A percentile compares a stretch with the other conserved stretches of the same genome.
Evolutionary conservation across 1,140 invertebrate genomes (phyloP).

Genomic region (Solenopsis invicta): DNA sequence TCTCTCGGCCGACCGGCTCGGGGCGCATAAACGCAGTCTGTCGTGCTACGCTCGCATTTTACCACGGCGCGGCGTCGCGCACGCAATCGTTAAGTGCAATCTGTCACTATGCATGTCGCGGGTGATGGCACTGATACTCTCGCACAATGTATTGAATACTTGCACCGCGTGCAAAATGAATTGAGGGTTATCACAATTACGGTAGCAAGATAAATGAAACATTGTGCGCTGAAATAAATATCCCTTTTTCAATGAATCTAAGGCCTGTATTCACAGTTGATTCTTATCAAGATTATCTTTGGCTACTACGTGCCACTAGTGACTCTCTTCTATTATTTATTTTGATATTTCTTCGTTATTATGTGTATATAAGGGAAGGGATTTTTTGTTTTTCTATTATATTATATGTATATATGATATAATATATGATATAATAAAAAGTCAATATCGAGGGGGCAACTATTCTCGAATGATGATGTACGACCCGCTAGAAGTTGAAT

Average conservation of each 20-base stretch:
- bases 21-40: slow-evolving; percentile 45
- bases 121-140: slow-evolving; percentile 48
- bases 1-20: slow-evolving; percentile 13
- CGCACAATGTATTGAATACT: slow-evolving; percentile 41
- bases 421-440: too few relatives aligned
- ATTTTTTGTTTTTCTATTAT: too few relatives aligned
- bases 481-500: too few relatives aligned
- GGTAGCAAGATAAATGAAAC: not conserved
- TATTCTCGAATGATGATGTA: too few relatives aligned
- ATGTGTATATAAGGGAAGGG: too few relatives aligned
- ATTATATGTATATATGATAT: too few relatives aligned
- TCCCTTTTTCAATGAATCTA: not conserved
- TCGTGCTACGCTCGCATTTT: slow-evolving; percentile 69
- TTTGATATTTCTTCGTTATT: too few relatives aligned
- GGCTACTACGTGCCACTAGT: too few relatives aligned
- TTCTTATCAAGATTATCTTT: too few relatives aligned
- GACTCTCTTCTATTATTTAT: too few relatives aligned
- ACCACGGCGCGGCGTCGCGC: slow-evolving; percentile 50
- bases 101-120: slow-evolving; percentile 42
- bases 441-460: too few relatives aligned
- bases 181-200: slow-evolving; percentile 22
- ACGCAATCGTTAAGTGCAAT: slow-evolving; percentile 45
- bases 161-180: slow-evolving; percentile 7
- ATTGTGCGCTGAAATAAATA: slow-evolving; percentile 36
- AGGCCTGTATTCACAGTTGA: not conserved